Conservation (phyloP, 2,888 invertebrate species). For the Eupsilia transversa region DNA sequence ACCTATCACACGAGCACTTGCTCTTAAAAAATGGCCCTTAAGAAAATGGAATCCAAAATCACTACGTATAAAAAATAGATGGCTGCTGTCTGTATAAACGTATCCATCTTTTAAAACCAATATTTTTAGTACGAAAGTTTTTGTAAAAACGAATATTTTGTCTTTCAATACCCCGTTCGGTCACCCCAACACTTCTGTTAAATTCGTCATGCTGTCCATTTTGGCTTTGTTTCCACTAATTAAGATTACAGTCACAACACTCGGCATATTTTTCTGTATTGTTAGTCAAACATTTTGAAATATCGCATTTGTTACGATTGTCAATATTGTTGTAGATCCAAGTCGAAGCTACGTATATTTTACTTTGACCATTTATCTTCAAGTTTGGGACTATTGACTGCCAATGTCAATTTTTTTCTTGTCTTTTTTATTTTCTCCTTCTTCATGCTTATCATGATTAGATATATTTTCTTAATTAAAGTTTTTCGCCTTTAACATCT, state of each 20-base stretch:
- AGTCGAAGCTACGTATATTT: neutral
- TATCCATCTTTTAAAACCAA: neutral
- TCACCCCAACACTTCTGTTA: conserved; percentile 48
- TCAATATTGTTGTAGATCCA: conserved; percentile 53
- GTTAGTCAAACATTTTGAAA: conserved; percentile 61
- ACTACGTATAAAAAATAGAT: neutral
- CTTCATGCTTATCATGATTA: neutral
- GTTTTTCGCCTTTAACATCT: neutral
- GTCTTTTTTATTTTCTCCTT: neutral
- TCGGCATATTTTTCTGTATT: conserved; percentile 54
- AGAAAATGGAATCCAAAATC: neutral
- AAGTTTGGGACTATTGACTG: neutral
- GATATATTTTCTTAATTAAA: neutral
- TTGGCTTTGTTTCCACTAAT: conserved; percentile 57
- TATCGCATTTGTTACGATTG: conserved; percentile 56
- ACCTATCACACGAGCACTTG: too few species aligned
- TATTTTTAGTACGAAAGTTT: neutral
- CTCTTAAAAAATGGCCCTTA: neutral
- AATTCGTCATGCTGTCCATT: conserved; percentile 61
- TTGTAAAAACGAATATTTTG: conserved; percentile 18
- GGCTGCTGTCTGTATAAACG: neutral
- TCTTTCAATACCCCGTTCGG: conserved; percentile 37
- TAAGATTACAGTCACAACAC: conserved; percentile 64
- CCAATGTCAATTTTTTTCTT: neutral
- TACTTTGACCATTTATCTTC: conserved; percentile 2